Percentiles rank a stretch among this genome's conserved stretches.
phyloP scores from a whole-genome alignment of 1,140 invertebrate genomes.

The Rhyzopertha dominica region DNA sequence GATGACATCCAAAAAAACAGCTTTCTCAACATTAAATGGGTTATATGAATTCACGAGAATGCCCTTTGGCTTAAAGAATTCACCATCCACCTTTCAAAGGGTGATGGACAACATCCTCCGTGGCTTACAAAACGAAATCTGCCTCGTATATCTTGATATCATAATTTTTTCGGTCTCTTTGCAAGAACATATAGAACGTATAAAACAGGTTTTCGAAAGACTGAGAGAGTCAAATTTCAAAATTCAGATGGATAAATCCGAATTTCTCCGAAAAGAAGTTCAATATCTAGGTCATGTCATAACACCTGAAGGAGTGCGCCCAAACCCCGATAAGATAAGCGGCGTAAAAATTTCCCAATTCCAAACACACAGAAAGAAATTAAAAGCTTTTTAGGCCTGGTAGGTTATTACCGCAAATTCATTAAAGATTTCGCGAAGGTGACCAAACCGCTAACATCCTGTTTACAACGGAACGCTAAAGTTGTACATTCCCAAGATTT shows the following conservation, averaged over 20 bases:
- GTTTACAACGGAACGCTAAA: conserved; percentile 22
- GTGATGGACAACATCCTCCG: conserved; percentile 38
- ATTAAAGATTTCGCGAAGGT: conserved; percentile 19
- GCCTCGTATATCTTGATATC: conserved; percentile 42
- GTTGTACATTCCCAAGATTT: conserved; percentile 10
- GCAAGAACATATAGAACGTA: conserved; percentile 34
- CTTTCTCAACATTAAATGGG: conserved; percentile 33
- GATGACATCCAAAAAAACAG: conserved; percentile 46
- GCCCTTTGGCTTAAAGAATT: conserved; percentile 38
- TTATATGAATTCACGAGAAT: conserved; percentile 38
- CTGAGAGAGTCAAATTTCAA: conserved; percentile 36
- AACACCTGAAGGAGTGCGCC: conserved; percentile 19
- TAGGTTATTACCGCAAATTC: conserved; percentile 22
- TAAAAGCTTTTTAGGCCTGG: conserved; percentile 20
- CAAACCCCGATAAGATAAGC: conserved; percentile 23
- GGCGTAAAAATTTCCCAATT: conserved; percentile 22
- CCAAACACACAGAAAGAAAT: conserved; percentile 25
- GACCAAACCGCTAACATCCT: conserved; percentile 18
- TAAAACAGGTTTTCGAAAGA: conserved; percentile 34
- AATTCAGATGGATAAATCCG: conserved; percentile 32
- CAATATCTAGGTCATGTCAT: conserved; percentile 42
- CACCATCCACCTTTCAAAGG: conserved; percentile 37
- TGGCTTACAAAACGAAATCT: no score
- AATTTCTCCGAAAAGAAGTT: conserved; percentile 37
- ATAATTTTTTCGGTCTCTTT: conserved; percentile 37